phyloP scores from a whole-genome alignment of 2,113 vertebrate species.

The Platichthys flesus region DNA sequence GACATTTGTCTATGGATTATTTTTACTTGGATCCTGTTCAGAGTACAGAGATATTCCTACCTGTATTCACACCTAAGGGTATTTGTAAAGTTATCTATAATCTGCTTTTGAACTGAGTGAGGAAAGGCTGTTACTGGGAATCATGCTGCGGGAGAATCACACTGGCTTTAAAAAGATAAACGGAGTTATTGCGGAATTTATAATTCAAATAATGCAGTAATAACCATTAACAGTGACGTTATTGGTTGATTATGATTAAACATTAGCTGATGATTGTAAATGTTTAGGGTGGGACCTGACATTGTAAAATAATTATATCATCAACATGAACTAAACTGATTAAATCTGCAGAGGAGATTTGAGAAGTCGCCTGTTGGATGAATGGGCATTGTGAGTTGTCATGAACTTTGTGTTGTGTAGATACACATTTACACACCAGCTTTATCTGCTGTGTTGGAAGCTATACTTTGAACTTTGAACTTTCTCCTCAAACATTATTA shows the following conservation, averaged over 20 bases:
- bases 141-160: neutral
- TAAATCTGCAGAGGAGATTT: neutral
- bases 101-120: neutral
- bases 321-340: slow-evolving; percentile 4
- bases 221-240: neutral
- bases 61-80: no score
- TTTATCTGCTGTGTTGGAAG: slow-evolving; percentile 64
- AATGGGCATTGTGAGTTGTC: neutral
- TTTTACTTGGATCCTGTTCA: no score
- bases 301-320: neutral
- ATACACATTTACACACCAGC: slow-evolving; percentile 20
- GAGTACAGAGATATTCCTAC: no score
- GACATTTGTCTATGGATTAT: neutral
- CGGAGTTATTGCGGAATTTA: neutral
- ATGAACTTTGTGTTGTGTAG: slow-evolving; percentile 64
- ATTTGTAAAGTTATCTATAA: neutral
- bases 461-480: slow-evolving; percentile 60
- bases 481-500: slow-evolving; percentile 10
- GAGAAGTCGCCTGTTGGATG: neutral
- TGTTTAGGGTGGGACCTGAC: neutral
- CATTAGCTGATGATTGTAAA: neutral
- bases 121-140: neutral
- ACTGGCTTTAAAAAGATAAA: neutral
- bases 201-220: neutral
- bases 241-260: neutral